Evolutionary conservation across 2,888 invertebrate genomes (phyloP).

Genomic region (Oxycera nigricornis): DNA sequence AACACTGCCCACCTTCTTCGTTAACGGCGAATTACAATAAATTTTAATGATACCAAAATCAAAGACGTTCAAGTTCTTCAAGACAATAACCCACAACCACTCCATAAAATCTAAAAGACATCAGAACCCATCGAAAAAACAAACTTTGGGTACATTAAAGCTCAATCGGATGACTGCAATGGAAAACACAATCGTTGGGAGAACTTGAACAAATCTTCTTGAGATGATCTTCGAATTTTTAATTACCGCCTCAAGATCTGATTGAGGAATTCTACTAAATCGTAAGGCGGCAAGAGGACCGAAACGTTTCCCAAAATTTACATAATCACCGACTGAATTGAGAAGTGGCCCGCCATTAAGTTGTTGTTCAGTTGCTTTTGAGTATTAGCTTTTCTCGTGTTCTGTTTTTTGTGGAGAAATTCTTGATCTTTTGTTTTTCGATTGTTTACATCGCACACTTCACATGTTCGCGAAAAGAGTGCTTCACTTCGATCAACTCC

Average conservation of each 20-base stretch:
- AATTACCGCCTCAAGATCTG: constrained; percentile 23
- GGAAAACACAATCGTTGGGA: no score
- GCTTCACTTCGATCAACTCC: constrained; percentile 8
- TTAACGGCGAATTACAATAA: no score
- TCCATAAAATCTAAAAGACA: no score
- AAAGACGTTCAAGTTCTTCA: no score
- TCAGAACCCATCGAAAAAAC: no score
- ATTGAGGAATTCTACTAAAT: background rate
- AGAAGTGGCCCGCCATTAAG: constrained; percentile 23
- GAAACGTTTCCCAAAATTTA: constrained; percentile 25
- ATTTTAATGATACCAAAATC: no score
- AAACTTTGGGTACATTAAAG: background rate
- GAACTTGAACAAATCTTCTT: background rate
- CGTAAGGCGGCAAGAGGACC: background rate
- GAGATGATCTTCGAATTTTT: constrained; percentile 26
- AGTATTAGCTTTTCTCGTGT: constrained; percentile 5
- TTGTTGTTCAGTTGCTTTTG: constrained; percentile 29
- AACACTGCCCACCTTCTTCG: no score
- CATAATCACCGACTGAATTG: constrained; percentile 33
- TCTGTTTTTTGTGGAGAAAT: background rate
- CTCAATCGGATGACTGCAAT: background rate
- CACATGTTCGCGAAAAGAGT: background rate
- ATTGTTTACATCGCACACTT: constrained; percentile 17
- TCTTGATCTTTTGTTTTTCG: constrained; percentile 19
- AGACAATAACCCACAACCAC: no score